Base-by-base conservation (phyloP, 2,113 vertebrate species). In the Ictalurus furcatus region DNA sequence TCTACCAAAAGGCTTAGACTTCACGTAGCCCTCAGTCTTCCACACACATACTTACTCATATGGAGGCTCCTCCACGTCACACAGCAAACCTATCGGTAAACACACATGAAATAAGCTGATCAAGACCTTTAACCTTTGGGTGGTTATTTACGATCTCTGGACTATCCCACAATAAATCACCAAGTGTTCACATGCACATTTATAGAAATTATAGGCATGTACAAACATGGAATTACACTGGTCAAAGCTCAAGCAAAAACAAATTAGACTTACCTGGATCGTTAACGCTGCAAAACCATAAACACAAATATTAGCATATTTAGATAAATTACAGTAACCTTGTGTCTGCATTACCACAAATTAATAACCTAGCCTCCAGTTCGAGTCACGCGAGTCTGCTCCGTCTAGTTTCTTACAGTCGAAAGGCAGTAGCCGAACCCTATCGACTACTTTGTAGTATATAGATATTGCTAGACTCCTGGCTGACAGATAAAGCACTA, bases 1-100 rank as follows among this genome's bases (percentile, higher is more conserved):
- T 8, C 69, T 19, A 6, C n/a, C 28, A 37, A 69, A 69, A 4
- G 28, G 63, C 34, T 71, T 34, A 81, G 59, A 58, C 80, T 1
- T 58, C 28, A 30, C 40, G 6, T 82, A 86, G 85, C 37, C 25
- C 7, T 88, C n/a, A 88, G 88, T 87, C 17, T 21, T 67, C 11
- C 16, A 8, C 12, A 84, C 44, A 81, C 13, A 90, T 90, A 94
- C 95, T 96, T 91, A 96, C 96, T 85, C 89, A 87, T 93, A 94
- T 0, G 91, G 91, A 63, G 92, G 92, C 91, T 95, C 96, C 69
- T 94, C 93, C 3, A 94, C 92, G 0, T 61, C 90, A 88, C 73
- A 87, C 82, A 94, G 87, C 30, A 93, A 89, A 88, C 88, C 96
- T 96, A 90, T 9, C 28, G 88, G 86, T 28, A 28, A 59, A 59